These are phyloP conservation scores for Gadopsis bispinosus DNA, from an alignment of 2,797 vertebrate species.

Conservation along the genomic window DNA sequence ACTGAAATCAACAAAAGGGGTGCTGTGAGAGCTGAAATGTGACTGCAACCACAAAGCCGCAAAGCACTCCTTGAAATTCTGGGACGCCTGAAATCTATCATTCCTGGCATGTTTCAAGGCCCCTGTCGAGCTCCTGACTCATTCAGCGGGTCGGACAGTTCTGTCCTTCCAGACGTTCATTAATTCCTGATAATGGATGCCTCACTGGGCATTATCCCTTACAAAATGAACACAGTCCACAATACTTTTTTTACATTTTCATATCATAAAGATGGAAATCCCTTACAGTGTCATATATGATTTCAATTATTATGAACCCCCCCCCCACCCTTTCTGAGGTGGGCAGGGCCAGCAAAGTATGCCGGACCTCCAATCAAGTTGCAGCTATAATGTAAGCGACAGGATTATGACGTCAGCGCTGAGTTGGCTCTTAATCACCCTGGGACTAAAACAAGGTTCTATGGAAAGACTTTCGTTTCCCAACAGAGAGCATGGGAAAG, in stretches of 20 bases:
- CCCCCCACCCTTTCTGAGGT: background rate
- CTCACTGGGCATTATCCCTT: too few relatives aligned
- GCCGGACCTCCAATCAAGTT: constrained; percentile 16
- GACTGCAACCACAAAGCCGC: background rate
- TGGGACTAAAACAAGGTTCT: constrained; percentile 35
- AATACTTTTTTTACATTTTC: too few relatives aligned
- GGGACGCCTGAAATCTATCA: too few relatives aligned
- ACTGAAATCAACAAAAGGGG: background rate
- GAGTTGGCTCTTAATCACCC: constrained; percentile 52
- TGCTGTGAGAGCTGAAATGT: background rate
- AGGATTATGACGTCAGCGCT: constrained; percentile 46
- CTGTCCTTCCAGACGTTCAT: too few relatives aligned
- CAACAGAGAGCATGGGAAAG: constrained; percentile 32
- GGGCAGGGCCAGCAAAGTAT: background rate
- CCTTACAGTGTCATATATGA: too few relatives aligned
- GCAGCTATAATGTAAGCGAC: constrained; percentile 36
- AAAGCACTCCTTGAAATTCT: background rate
- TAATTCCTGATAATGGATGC: too few relatives aligned
- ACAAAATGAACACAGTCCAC: too few relatives aligned
- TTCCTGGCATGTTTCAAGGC: too few relatives aligned
- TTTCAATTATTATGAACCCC: background rate
- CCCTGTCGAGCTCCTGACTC: too few relatives aligned
- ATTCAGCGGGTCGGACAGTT: too few relatives aligned
- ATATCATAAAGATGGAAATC: too few relatives aligned
- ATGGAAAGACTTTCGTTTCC: background rate